Percentiles rank a stretch among this genome's conserved stretches.
Evolutionary conservation across 2,888 invertebrate genomes (phyloP).

Genomic region (Sinhomidia bicolor): DNA sequence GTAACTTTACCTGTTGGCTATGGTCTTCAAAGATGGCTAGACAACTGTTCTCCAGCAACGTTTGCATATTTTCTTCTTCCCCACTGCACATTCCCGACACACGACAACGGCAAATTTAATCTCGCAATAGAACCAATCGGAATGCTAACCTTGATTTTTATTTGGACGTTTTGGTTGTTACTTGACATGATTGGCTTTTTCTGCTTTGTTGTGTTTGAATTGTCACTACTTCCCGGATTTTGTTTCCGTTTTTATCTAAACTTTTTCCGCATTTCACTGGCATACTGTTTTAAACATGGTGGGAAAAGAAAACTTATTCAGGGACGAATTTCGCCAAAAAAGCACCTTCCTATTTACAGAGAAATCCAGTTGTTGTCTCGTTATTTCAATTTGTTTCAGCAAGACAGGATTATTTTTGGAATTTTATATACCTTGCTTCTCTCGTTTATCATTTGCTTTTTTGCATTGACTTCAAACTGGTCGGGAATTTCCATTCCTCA

Average conservation of each 20-base stretch:
- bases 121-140: background rate
- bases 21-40: constrained; percentile 20
- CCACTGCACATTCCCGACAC: constrained; percentile 11
- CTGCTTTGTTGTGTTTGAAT: constrained; percentile 41
- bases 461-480: constrained; percentile 29
- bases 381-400: constrained; percentile 38
- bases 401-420: constrained; percentile 25
- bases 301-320: background rate
- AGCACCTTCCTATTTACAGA: background rate
- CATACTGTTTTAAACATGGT: background rate
- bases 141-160: background rate
- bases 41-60: constrained; percentile 25
- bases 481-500: constrained; percentile 20
- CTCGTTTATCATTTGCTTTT: constrained; percentile 42
- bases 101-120: background rate
- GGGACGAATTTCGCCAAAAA: background rate
- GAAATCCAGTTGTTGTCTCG: constrained; percentile 29
- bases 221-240: constrained; percentile 35
- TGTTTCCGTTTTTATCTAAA: constrained; percentile 48
- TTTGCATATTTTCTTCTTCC: constrained; percentile 19
- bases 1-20: background rate
- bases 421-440: constrained; percentile 13
- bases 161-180: constrained; percentile 15
- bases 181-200: constrained; percentile 44
- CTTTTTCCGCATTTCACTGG: background rate